Percentiles rank a stretch among this genome's conserved stretches.
Conservation (phyloP, 1,140 invertebrate species). For the Cardiocondyla obscurior region DNA sequence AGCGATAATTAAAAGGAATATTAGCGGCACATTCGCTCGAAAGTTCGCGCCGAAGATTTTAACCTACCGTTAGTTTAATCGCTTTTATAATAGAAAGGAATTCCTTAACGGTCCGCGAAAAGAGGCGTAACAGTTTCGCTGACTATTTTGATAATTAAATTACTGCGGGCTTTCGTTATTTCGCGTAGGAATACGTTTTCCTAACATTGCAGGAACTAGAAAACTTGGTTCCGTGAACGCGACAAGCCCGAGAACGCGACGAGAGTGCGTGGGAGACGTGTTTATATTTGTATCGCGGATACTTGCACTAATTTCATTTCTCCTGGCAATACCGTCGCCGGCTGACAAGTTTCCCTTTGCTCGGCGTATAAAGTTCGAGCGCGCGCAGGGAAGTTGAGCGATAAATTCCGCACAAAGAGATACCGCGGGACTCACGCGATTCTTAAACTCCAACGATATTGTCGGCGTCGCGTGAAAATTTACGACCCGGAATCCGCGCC, state of each 20-base stretch:
- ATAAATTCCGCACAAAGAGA: constrained; percentile 46
- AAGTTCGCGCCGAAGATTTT: constrained; percentile 37
- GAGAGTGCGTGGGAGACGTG: not conserved
- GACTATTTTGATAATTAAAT: constrained; percentile 50
- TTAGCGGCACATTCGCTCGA: constrained; percentile 27
- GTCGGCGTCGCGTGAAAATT: constrained; percentile 49
- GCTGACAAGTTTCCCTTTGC: constrained; percentile 42
- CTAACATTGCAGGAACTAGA: too few relatives aligned
- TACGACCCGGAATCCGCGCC: constrained; percentile 33
- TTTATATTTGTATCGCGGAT: constrained; percentile 18
- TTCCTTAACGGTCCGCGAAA: constrained; percentile 23
- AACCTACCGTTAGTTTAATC: constrained; percentile 38
- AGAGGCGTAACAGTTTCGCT: constrained; percentile 11
- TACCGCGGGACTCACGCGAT: constrained; percentile 34
- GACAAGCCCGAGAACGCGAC: not conserved
- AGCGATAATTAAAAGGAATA: constrained; percentile 46
- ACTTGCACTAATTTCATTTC: constrained; percentile 41
- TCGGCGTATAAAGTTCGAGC: constrained; percentile 44
- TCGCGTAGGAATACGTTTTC: too few relatives aligned
- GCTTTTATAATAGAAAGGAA: constrained; percentile 28
- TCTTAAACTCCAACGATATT: constrained; percentile 55
- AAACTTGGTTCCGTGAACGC: too few relatives aligned
- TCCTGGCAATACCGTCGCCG: constrained; percentile 13
- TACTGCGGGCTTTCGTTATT: too few relatives aligned
- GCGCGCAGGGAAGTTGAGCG: constrained; percentile 28